A percentile compares a stretch with the other conserved stretches of the same genome.
Conservation (phyloP, 30 jellyfish, hydroid and myxozoan species). For the Clytia hemisphaerica region DNA sequence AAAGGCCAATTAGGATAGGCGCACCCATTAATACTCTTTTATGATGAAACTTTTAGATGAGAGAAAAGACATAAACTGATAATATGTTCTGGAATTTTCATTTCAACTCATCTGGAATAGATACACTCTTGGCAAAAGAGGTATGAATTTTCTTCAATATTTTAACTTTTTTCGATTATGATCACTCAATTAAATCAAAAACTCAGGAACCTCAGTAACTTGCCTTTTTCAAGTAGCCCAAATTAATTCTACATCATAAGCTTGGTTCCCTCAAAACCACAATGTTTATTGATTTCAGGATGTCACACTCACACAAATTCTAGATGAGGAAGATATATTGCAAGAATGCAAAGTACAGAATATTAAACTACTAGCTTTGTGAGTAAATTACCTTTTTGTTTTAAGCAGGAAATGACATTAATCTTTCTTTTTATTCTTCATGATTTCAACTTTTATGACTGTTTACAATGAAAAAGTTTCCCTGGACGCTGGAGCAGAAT, state of each 20-base stretch:
- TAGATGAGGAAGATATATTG: conserved; percentile 72
- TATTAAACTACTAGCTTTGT: conserved; percentile 67
- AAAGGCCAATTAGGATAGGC: too few relatives aligned
- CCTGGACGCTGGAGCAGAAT: background rate
- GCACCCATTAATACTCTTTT: too few relatives aligned
- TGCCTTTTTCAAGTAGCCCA: background rate
- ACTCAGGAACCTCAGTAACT: background rate
- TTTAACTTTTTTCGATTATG: background rate
- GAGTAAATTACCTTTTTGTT: conserved; percentile 9
- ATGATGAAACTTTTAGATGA: too few relatives aligned
- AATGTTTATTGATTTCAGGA: conserved; percentile 34
- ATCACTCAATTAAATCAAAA: background rate
- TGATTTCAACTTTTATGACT: background rate
- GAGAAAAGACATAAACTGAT: too few relatives aligned
- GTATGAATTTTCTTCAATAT: conserved; percentile 9
- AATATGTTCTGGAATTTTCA: conserved; percentile 80
- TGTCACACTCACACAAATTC: conserved; percentile 69
- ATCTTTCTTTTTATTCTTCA: background rate
- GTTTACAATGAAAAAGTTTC: background rate
- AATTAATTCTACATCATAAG: background rate
- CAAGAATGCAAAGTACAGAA: conserved; percentile 89
- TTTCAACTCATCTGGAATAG: conserved; percentile 57
- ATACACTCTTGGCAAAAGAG: conserved; percentile 56
- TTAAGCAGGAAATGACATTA: background rate
- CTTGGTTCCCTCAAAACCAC: background rate